Evolutionary conservation across 2,113 vertebrate species (phyloP), one percentile per base, ranked within the genome.

Genomic region (Chinchilla lanigera): DNA sequence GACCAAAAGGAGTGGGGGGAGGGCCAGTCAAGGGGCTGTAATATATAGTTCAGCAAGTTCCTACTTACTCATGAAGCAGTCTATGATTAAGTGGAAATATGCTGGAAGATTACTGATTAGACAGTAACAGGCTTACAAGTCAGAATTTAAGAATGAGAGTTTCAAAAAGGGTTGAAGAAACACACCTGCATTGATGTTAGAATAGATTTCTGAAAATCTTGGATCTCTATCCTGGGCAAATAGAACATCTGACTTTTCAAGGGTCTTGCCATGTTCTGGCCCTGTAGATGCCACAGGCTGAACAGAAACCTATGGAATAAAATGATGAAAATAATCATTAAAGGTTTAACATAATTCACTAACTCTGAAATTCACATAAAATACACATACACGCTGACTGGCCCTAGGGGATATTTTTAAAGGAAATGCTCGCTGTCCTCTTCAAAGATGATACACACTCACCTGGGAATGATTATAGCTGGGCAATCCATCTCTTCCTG

Each of bases 391-490:
- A 78, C 0, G 81, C 33, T 95, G 56, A 85, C 28, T 77, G 69
- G 75, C 4, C 78, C 16, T 22, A 3, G 13, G 35, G 54, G 20
- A 84, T 17, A 78, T 33, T 86, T 50, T 44, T 89, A 86, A 94
- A 94, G 80, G 44, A 95, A 94, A 82, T 50, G 89, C 24, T 94
- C 52, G 65, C 19, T 30, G 3, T 80, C 44, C 24, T 94, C 63
- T 78, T 95, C 60, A 65, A 54, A 44, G 47, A 94, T 17, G n/a
- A 85, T 1, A 82, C 14, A 89, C 2, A 56, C 88, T 97, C 61
- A 98, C 99, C 98, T 99, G 99, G 0, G 99, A 95, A 98, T 98
- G 99, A 90, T 99, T 99, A 0, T 99, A 99, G 0, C 99, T 96
- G n/a, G 98, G 86, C 97, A 99, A 93, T 67, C 98, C 98, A 26